A percentile compares a stretch with the other conserved stretches of the same genome.
Evolutionary conservation across 2,888 invertebrate species (phyloP).

Genomic region (Empis stercorea): DNA sequence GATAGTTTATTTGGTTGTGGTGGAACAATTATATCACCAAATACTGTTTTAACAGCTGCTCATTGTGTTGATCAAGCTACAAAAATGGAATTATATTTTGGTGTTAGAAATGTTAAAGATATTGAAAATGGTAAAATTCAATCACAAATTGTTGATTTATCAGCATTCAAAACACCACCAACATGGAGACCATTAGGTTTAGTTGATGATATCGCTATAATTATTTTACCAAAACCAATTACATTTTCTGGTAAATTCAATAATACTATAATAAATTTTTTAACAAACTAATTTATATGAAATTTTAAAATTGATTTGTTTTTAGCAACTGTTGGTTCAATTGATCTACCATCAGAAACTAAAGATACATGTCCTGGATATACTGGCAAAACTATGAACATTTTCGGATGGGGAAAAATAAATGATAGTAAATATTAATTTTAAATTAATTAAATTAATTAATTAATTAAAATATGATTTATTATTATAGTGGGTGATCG

Average conservation of each 20-base stretch:
- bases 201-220: constrained; percentile 8
- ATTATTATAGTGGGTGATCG: background rate
- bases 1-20: constrained; percentile 17
- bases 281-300: no score
- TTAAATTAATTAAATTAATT: background rate
- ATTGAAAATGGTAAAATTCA: constrained; percentile 4
- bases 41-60: constrained; percentile 6
- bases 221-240: constrained; percentile 6
- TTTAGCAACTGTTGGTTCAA: background rate
- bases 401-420: background rate
- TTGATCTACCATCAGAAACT: background rate
- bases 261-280: no score
- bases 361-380: background rate
- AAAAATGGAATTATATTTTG: constrained; percentile 7
- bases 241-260: constrained; percentile 4
- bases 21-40: constrained; percentile 20
- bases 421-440: background rate
- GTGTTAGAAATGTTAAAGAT: background rate
- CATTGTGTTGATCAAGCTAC: constrained; percentile 4
- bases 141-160: background rate
- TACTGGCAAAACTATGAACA: background rate
- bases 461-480: background rate
- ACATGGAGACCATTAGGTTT: background rate
- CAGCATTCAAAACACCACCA: no score
- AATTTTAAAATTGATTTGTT: no score